Conservation (phyloP, 2,113 vertebrate genomes). For the Paramisgurnus dabryanus region DNA sequence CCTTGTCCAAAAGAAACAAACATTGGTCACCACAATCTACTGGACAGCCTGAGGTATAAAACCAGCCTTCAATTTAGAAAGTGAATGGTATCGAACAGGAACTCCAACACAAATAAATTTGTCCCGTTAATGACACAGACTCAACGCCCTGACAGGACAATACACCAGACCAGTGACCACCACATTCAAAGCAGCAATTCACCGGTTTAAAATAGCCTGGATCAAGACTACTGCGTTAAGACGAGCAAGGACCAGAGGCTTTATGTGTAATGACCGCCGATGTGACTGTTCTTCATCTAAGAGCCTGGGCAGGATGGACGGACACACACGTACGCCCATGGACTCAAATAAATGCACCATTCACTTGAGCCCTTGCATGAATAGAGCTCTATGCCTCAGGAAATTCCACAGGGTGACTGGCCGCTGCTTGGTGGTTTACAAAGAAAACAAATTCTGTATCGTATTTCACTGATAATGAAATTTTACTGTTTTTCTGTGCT, state of each 20-base stretch:
- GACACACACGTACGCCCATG: slow-evolving; percentile 13
- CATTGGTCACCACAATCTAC: slow-evolving; percentile 53
- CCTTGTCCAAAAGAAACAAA: slow-evolving; percentile 54
- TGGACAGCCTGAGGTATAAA: slow-evolving; percentile 49
- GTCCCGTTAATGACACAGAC: slow-evolving; percentile 64
- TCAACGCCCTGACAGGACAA: slow-evolving; percentile 57
- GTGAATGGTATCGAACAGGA: slow-evolving; percentile 52
- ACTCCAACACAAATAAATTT: slow-evolving; percentile 68
- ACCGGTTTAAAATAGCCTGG: slow-evolving; percentile 54
- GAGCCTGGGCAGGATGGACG: slow-evolving; percentile 5
- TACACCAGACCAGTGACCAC: slow-evolving; percentile 57
- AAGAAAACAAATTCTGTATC: slow-evolving; percentile 55
- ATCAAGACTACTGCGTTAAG: slow-evolving; percentile 44
- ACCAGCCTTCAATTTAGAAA: slow-evolving; percentile 65
- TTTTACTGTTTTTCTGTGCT: background rate
- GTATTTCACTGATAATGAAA: slow-evolving; percentile 37
- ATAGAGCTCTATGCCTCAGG: slow-evolving; percentile 60
- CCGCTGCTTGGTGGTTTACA: slow-evolving; percentile 42
- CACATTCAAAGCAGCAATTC: slow-evolving; percentile 67
- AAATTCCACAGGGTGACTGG: slow-evolving; percentile 61
- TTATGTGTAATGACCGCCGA: slow-evolving; percentile 26
- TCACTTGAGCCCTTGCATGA: slow-evolving; percentile 46
- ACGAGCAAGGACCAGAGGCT: background rate
- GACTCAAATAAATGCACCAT: slow-evolving; percentile 45
- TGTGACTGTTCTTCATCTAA: slow-evolving; percentile 32